Conservation (phyloP, 2,797 vertebrate genomes). For the Gymnoscopelus microlampas region DNA sequence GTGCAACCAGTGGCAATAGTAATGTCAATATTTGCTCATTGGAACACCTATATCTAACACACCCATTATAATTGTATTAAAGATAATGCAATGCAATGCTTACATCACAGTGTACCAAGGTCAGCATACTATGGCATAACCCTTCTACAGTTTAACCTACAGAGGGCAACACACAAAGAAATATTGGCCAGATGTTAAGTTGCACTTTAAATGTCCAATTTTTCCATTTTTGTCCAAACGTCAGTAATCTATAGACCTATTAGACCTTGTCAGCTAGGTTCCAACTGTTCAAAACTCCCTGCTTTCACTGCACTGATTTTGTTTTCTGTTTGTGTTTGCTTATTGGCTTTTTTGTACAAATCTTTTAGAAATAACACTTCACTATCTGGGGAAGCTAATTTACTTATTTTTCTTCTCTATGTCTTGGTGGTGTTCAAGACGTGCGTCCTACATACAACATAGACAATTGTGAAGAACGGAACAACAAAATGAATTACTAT, state of each 20-base stretch:
- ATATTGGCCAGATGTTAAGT: too few species aligned
- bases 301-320: conserved; percentile 87
- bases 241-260: conserved; percentile 57
- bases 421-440: conserved; percentile 96
- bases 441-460: conserved; percentile 85
- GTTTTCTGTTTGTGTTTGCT: conserved; percentile 56
- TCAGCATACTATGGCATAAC: too few species aligned
- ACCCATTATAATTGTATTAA: too few species aligned
- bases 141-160: too few species aligned
- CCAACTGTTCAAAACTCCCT: conserved; percentile 87
- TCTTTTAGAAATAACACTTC: conserved; percentile 88
- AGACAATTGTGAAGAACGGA: conserved; percentile 78
- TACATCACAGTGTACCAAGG: too few species aligned
- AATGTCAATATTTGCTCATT: too few species aligned
- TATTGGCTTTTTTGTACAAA: conserved; percentile 85
- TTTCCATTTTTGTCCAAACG: conserved; percentile 18
- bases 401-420: conserved; percentile 89
- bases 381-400: conserved; percentile 94
- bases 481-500: conserved; percentile 77
- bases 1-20: too few species aligned
- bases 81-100: too few species aligned
- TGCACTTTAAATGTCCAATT: too few species aligned
- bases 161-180: too few species aligned
- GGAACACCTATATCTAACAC: too few species aligned
- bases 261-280: conserved; percentile 72